phyloP scores from a whole-genome alignment of 2,888 invertebrate genomes.

The Patella pellucida region DNA sequence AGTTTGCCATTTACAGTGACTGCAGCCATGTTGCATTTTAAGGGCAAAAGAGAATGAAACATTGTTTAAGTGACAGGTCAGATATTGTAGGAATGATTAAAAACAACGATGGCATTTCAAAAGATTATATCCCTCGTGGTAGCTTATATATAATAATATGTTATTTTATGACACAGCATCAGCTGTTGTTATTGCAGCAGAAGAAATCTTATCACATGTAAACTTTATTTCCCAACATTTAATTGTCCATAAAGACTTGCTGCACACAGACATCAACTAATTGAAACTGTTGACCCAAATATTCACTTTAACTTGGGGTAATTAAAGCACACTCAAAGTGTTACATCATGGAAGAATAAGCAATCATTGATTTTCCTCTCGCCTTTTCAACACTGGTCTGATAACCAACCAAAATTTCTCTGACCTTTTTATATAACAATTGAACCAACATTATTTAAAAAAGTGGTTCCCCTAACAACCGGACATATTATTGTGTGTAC shows the following conservation, averaged over 20 bases:
- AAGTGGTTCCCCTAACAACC: no score
- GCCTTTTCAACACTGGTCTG: neutral
- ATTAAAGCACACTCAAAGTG: slow-evolving; percentile 5
- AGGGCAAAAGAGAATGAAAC: no score
- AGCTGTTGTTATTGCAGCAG: no score
- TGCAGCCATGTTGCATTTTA: no score
- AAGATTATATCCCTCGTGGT: no score
- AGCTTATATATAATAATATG: no score
- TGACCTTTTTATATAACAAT: neutral
- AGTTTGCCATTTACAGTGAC: neutral
- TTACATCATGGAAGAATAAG: slow-evolving; percentile 3
- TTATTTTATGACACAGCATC: no score
- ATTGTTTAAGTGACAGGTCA: no score
- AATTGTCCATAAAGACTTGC: neutral
- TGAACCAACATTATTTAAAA: neutral
- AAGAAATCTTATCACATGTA: no score
- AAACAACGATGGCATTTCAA: no score
- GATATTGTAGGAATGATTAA: no score
- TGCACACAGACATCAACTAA: neutral
- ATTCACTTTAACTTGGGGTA: neutral
- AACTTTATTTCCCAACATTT: neutral
- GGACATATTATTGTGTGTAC: no score
- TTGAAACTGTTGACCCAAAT: slow-evolving; percentile 5
- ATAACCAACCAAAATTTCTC: neutral
- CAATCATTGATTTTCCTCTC: slow-evolving; percentile 1